These are phyloP conservation scores for Amiota minor DNA, from an alignment of 2,888 invertebrate genomes.

Conservation along the genomic window DNA sequence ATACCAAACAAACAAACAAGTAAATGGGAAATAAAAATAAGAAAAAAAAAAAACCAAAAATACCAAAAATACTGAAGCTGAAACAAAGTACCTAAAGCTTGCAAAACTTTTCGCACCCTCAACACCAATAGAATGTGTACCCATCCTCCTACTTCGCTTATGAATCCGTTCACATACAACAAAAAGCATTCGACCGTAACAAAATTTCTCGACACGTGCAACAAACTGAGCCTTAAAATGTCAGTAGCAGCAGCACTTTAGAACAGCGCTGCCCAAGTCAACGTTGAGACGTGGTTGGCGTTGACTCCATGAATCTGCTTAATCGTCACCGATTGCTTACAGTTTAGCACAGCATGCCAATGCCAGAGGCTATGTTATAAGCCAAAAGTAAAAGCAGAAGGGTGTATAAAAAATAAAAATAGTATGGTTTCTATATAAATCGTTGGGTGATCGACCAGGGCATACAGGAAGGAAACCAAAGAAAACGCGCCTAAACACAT, in stretches of 20 bases:
- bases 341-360: constrained; percentile 2
- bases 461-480: no score
- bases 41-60: constrained; percentile 26
- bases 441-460: no score
- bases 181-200: constrained; percentile 63
- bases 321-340: constrained; percentile 15
- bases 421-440: no score
- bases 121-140: not conserved
- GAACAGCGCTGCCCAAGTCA: constrained; percentile 13
- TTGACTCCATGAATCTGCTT: constrained; percentile 19
- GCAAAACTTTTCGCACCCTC: constrained; percentile 19
- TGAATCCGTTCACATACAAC: not conserved
- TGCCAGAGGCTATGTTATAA: not conserved
- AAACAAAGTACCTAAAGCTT: constrained; percentile 28
- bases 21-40: constrained; percentile 18
- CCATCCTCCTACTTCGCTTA: not conserved
- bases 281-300: not conserved
- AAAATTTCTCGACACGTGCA: constrained; percentile 68
- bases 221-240: constrained; percentile 59
- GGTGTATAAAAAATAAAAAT: not conserved
- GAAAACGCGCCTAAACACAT: no score
- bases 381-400: not conserved
- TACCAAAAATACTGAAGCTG: constrained; percentile 37
- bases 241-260: constrained; percentile 7
- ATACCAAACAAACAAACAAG: constrained; percentile 37